Evolutionary conservation across 2,888 invertebrate genomes (phyloP), one percentile per base, ranked within the genome.

Genomic region (Hemithea aestivaria): DNA sequence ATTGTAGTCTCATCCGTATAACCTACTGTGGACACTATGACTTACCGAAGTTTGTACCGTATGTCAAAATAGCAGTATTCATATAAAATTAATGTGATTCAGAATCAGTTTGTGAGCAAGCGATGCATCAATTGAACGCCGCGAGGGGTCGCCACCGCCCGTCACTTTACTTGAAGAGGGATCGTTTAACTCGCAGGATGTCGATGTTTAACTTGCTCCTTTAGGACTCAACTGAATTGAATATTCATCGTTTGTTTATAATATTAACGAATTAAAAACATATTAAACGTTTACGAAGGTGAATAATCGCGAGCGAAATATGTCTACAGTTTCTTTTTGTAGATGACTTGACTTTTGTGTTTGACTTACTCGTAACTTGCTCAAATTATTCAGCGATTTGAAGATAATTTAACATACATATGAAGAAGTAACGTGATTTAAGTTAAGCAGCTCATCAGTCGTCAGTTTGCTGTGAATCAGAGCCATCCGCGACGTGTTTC

Each of bases 41-140:
- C 3, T 16, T 2, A 16, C 16, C 5, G 16, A 16, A 16, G 16
- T 16, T 16, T 2, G 10, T 8, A 6, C 20, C 20, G 7, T 2
- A 20, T 21, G 10, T 20, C 47, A 57, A 61, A 56, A 54, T 53
- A 46, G 38, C 27, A 37, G 36, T 43, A 27, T 43, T 30, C 26
- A 27, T 58, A 57, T 60, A 58, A 60, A 61, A 59, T 53, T 53
- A 51, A 45, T 53, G 56, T 60, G 62, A 60, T 62, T 62, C 52
- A 48, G 63, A 63, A 61, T 65, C 59, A 52, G 62, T 61, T 52
- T 58, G 60, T 68, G 70, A 67, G 62, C 76, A 70, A 69, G 68
- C 76, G 73, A 84, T 84, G 81, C 81, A 84, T 84, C 84, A 84
- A 78, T 71, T 70, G 75, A 60, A 61, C 83, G 62, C 83, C 57